These are phyloP conservation scores for Apostichopus californicus DNA, from an alignment of 35 echinoderm and acorn worm genomes.

Conservation along the genomic window DNA sequence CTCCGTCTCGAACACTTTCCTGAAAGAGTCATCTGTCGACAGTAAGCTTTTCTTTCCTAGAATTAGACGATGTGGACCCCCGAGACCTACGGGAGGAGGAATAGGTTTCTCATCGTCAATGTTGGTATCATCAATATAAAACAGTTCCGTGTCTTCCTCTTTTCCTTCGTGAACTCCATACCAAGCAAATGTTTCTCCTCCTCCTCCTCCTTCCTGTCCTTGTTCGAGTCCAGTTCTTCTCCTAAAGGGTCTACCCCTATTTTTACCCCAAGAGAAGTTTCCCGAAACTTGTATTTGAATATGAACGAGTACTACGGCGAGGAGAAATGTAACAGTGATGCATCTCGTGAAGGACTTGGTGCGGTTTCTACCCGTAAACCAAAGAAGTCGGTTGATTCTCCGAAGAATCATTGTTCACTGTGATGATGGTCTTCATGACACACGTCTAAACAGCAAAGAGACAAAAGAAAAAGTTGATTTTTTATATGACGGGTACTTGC, in stretches of 20 bases:
- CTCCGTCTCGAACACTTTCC: neutral
- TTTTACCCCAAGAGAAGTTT: slow-evolving; percentile 12
- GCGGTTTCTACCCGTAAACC: neutral
- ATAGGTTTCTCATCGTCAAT: slow-evolving; percentile 41
- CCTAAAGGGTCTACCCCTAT: neutral
- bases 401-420: slow-evolving; percentile 16
- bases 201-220: neutral
- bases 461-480: neutral
- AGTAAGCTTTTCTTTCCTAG: slow-evolving; percentile 34
- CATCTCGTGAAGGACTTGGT: neutral
- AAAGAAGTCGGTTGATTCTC: slow-evolving; percentile 17
- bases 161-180: slow-evolving; percentile 44
- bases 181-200: slow-evolving; percentile 35
- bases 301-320: slow-evolving; percentile 2
- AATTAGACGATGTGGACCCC: slow-evolving; percentile 35
- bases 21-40: slow-evolving; percentile 38
- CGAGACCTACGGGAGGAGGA: slow-evolving; percentile 37
- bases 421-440: slow-evolving; percentile 27
- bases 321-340: neutral
- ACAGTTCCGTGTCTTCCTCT: slow-evolving; percentile 13
- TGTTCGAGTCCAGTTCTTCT: neutral
- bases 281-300: slow-evolving; percentile 41
- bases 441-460: neutral
- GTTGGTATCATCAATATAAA: slow-evolving; percentile 34
- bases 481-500: too few species aligned